These are phyloP conservation scores for Tretioscincus oriximinensis DNA, from an alignment of 2,113 vertebrate species.

Conservation along the genomic window DNA sequence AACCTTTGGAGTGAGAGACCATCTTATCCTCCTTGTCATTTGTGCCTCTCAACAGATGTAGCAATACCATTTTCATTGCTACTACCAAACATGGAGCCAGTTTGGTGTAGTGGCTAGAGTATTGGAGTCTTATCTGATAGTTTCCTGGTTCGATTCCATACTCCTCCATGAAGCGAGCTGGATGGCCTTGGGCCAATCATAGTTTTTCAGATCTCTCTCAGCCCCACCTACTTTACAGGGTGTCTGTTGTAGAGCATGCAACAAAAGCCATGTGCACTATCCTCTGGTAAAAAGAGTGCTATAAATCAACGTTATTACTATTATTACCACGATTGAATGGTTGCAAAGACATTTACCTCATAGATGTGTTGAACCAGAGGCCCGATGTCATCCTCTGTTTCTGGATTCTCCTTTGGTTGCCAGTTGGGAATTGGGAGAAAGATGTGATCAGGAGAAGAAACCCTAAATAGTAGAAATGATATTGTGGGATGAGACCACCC, in stretches of 20 bases:
- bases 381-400: constrained; percentile 89
- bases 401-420: constrained; percentile 81
- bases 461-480: constrained; percentile 72
- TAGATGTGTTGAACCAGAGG: constrained; percentile 91
- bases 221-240: no score
- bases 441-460: constrained; percentile 88
- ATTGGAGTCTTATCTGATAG: background rate
- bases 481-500: background rate
- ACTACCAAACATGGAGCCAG: background rate
- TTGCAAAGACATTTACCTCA: constrained; percentile 76
- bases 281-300: no score
- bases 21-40: no score
- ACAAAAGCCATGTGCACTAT: no score
- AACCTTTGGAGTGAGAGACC: no score
- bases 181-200: no score
- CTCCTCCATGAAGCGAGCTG: no score
- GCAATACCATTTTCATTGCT: background rate
- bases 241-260: no score
- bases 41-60: background rate
- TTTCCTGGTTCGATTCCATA: no score
- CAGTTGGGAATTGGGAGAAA: constrained; percentile 94
- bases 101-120: background rate
- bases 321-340: no score
- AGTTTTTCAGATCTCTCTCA: no score
- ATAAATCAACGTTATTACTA: no score